These are phyloP conservation scores for Pterocles burchelli DNA, from an alignment of 2,113 vertebrate genomes.

Conservation along the genomic window DNA sequence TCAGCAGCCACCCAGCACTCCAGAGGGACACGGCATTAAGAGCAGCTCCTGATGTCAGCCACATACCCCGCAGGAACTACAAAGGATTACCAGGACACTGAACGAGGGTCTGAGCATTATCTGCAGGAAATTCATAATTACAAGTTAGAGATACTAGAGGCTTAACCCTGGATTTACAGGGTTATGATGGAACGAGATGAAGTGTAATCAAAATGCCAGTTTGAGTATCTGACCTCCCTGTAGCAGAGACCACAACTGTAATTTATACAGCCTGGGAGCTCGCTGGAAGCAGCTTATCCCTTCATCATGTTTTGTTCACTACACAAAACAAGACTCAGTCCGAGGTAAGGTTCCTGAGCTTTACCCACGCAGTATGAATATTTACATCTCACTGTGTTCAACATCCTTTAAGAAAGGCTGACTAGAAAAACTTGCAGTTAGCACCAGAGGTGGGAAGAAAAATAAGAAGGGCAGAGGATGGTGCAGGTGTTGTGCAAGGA, in stretches of 20 bases:
- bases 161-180: slow-evolving; percentile 30
- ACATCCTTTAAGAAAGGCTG: background rate
- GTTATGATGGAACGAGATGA: background rate
- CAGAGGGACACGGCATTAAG: background rate
- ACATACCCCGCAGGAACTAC: background rate
- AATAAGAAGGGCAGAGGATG: background rate
- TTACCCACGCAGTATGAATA: background rate
- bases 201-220: slow-evolving; percentile 11
- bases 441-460: background rate
- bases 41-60: background rate
- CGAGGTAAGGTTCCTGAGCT: background rate
- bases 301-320: background rate
- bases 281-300: slow-evolving; percentile 1
- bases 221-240: background rate
- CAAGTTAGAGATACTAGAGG: slow-evolving; percentile 5
- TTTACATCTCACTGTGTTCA: background rate
- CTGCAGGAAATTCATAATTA: slow-evolving; percentile 42
- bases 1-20: background rate
- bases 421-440: background rate
- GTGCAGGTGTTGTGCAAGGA: too few species aligned
- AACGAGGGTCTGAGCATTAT: background rate
- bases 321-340: background rate
- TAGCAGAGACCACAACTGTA: background rate
- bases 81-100: background rate
- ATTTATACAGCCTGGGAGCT: background rate